Percentiles rank a stretch among this genome's conserved stretches.
phyloP scores from a whole-genome alignment of 2,113 vertebrate species.

The Oplegnathus fasciatus region DNA sequence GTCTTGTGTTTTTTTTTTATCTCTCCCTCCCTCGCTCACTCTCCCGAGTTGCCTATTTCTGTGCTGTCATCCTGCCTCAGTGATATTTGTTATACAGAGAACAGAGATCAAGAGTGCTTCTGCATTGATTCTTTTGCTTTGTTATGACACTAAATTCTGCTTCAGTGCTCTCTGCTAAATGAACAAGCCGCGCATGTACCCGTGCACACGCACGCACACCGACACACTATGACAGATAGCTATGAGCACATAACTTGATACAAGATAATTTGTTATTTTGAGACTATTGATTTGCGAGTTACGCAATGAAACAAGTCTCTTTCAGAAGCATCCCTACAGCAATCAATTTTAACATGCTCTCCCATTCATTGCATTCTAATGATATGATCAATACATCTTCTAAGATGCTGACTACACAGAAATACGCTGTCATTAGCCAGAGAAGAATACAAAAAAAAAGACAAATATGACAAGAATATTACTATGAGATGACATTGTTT shows the following conservation, averaged over 20 bases:
- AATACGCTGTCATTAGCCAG: slow-evolving; percentile 40
- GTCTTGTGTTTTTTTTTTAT: background rate
- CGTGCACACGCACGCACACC: background rate
- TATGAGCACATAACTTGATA: slow-evolving; percentile 52
- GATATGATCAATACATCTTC: slow-evolving; percentile 57
- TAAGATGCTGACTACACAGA: slow-evolving; percentile 59
- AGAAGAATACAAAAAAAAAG: slow-evolving; percentile 23
- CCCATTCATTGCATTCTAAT: slow-evolving; percentile 62
- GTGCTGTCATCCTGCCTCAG: slow-evolving; percentile 39
- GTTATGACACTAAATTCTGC: slow-evolving; percentile 65
- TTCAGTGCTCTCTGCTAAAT: slow-evolving; percentile 55
- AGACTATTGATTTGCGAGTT: slow-evolving; percentile 70
- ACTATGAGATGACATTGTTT: slow-evolving; percentile 52
- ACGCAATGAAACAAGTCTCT: slow-evolving; percentile 58
- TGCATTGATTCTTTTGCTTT: slow-evolving; percentile 64
- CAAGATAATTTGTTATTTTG: slow-evolving; percentile 69
- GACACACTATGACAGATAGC: slow-evolving; percentile 63
- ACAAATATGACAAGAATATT: slow-evolving; percentile 55
- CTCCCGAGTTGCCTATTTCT: slow-evolving; percentile 30
- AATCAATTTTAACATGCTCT: slow-evolving; percentile 47
- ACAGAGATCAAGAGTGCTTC: slow-evolving; percentile 58
- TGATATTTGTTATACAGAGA: slow-evolving; percentile 41
- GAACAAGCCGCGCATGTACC: slow-evolving; percentile 42
- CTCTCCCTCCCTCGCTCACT: slow-evolving; percentile 10
- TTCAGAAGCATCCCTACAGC: slow-evolving; percentile 54